These are phyloP conservation scores for Ascaphus truei DNA, from an alignment of 2,113 vertebrate species.

Conservation along the genomic window DNA sequence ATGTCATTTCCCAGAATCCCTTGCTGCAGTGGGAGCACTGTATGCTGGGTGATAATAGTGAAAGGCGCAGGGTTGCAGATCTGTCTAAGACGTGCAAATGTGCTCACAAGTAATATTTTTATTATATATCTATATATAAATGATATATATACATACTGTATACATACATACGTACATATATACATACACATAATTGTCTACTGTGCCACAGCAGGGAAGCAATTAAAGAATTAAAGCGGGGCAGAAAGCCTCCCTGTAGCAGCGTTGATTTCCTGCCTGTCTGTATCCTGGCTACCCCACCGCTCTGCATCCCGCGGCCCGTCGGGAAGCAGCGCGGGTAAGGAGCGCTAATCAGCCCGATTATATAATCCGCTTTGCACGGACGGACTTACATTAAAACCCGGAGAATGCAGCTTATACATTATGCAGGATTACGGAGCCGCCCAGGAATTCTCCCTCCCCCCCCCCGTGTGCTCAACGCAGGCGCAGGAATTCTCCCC, in stretches of 20 bases:
- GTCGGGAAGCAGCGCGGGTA: conserved; percentile 7
- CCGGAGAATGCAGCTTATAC: conserved; percentile 1
- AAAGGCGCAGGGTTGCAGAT: too few species aligned
- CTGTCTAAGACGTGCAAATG: too few species aligned
- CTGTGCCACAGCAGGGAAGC: neutral
- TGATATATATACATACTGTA: neutral
- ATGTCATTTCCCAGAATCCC: too few species aligned
- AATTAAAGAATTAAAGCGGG: neutral
- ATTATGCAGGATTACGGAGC: too few species aligned
- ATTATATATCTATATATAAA: too few species aligned
- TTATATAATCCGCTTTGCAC: conserved; percentile 11
- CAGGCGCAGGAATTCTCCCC: too few species aligned
- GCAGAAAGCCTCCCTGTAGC: neutral
- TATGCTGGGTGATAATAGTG: too few species aligned
- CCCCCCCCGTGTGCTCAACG: too few species aligned
- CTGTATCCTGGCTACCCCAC: too few species aligned
- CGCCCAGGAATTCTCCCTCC: too few species aligned
- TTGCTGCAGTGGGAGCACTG: too few species aligned
- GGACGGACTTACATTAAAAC: neutral
- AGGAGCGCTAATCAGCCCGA: neutral
- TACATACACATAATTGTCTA: neutral
- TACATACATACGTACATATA: neutral
- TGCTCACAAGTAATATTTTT: too few species aligned
- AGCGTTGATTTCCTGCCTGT: neutral
- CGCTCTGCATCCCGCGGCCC: neutral